These are phyloP conservation scores for Ceratina calcarata DNA, from an alignment of 1,140 invertebrate genomes.

Conservation along the genomic window DNA sequence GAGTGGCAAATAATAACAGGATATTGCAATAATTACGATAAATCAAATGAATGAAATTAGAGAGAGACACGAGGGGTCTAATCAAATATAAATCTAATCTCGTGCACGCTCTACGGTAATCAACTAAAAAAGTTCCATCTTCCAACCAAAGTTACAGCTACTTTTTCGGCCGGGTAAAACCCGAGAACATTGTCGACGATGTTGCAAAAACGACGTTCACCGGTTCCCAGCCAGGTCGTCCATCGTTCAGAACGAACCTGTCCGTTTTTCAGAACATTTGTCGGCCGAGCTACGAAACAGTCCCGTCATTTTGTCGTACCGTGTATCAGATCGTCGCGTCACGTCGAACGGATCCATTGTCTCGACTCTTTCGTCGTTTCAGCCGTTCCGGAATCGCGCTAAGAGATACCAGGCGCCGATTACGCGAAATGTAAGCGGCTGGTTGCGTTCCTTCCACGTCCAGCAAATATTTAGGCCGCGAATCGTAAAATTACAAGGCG, in stretches of 20 bases:
- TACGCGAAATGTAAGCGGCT: constrained; percentile 24
- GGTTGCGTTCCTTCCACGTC: too few species aligned
- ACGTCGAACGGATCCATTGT: constrained; percentile 23
- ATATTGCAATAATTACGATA: too few species aligned
- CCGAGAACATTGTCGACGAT: neutral
- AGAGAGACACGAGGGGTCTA: too few species aligned
- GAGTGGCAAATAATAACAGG: too few species aligned
- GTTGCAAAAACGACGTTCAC: neutral
- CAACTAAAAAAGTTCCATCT: neutral
- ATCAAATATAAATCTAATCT: neutral
- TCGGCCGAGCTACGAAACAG: constrained; percentile 19
- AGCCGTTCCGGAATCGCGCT: neutral
- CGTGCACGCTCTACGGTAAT: too few species aligned
- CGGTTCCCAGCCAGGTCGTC: constrained; percentile 33
- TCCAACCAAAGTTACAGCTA: neutral
- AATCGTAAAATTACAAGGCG: constrained; percentile 60
- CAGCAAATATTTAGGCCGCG: constrained; percentile 15
- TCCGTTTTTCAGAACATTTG: constrained; percentile 38
- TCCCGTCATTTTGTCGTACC: constrained; percentile 49
- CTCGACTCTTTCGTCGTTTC: neutral
- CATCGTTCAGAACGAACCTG: constrained; percentile 22
- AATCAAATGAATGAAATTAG: too few species aligned
- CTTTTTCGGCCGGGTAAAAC: neutral
- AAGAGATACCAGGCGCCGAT: constrained; percentile 14
- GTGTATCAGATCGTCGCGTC: constrained; percentile 26